These are phyloP conservation scores for Pyxicephalus adspersus DNA, from an alignment of 2,113 vertebrate genomes.

Conservation along the genomic window DNA sequence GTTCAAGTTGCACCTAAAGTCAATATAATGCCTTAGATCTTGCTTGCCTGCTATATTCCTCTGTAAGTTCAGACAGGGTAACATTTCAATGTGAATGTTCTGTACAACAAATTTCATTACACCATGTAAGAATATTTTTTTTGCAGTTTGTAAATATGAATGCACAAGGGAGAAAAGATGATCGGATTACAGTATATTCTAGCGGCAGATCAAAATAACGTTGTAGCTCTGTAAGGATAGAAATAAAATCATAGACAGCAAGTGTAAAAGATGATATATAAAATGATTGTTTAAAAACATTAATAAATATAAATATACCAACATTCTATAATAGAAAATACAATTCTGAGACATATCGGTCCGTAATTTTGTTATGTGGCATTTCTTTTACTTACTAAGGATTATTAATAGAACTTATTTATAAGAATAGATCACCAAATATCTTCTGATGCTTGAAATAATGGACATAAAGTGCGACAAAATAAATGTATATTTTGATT, in stretches of 20 bases:
- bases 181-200: slow-evolving; percentile 35
- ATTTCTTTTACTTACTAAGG: not conserved
- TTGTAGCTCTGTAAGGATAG: not conserved
- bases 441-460: no score
- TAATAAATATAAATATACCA: no score
- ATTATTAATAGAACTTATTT: not conserved
- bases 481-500: no score
- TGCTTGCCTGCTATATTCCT: not conserved
- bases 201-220: slow-evolving; percentile 4
- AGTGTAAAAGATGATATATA: not conserved
- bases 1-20: not conserved
- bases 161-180: slow-evolving; percentile 21
- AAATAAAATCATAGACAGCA: not conserved
- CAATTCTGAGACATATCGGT: not conserved
- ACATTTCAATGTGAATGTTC: slow-evolving; percentile 22
- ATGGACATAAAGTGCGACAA: no score
- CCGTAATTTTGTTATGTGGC: not conserved
- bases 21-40: not conserved
- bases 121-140: slow-evolving; percentile 3
- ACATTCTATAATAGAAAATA: no score
- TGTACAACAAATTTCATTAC: slow-evolving; percentile 24
- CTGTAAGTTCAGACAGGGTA: slow-evolving; percentile 13
- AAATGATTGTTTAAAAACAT: not conserved
- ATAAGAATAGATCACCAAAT: no score
- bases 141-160: slow-evolving; percentile 23